Evolutionary conservation across 1,140 invertebrate species (phyloP).

Genomic region (Paraescarpia echinospica): DNA sequence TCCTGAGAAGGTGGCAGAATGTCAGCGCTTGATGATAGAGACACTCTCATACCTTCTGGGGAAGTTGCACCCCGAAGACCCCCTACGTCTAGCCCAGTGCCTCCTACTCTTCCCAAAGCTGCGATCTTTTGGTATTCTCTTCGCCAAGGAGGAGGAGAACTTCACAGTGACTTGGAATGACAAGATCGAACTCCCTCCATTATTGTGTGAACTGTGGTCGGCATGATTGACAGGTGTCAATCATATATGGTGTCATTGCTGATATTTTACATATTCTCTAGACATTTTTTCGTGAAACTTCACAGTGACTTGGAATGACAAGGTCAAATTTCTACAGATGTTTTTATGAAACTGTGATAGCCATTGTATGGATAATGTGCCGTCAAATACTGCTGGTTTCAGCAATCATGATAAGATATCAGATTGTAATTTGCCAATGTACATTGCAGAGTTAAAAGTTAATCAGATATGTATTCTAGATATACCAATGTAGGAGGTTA

Average conservation of each 20-base stretch:
- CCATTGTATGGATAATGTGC: too few relatives aligned
- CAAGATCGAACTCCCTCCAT: background rate
- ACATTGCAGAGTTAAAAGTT: too few relatives aligned
- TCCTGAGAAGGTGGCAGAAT: background rate
- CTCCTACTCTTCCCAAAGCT: background rate
- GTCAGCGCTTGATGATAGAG: background rate
- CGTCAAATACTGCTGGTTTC: too few relatives aligned
- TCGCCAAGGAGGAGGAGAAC: constrained; percentile 8
- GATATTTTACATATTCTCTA: background rate
- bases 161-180: constrained; percentile 3
- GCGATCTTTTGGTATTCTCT: background rate
- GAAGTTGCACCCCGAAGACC: constrained; percentile 8
- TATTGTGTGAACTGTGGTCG: constrained; percentile 2
- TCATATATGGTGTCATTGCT: background rate
- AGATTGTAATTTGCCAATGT: too few relatives aligned
- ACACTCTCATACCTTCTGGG: background rate
- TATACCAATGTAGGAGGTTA: too few relatives aligned
- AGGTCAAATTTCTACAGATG: constrained; percentile 11
- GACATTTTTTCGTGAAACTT: background rate
- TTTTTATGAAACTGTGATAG: too few relatives aligned
- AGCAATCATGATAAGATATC: too few relatives aligned
- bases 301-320: constrained; percentile 2
- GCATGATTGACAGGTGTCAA: constrained; percentile 3
- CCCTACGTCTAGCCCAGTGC: background rate
- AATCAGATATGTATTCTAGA: too few relatives aligned